Base-by-base conservation (phyloP, 2,113 vertebrate species). In the cattle (Bos taurus) region DNA sequence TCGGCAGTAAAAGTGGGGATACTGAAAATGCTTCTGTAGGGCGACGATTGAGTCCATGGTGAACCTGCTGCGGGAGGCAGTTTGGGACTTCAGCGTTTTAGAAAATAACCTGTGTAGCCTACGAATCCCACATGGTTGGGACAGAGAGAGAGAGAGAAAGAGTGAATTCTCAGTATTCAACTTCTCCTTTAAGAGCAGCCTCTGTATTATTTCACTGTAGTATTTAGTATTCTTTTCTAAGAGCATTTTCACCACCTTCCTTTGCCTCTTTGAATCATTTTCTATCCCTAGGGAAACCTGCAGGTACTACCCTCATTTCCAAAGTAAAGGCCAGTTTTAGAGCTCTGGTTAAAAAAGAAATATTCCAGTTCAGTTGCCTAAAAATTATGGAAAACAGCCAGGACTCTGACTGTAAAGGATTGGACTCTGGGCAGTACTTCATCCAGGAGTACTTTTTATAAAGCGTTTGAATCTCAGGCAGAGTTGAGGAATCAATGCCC, bases 401-500 rank as follows among this genome's bases (percentile, higher is more conserved):
- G 71, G 7, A 7, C 71, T 89, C 80, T 92, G n/a, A 89, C 82
- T 48, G 25, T 82, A 86, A 52, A 86, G 74, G 26, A 74, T 56
- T 23, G 17, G 0, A 0, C 6, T 43, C 46, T 13, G 30, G 80
- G 43, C 25, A 97, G 84, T 46, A 77, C 67, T 6, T 14, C 36
- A 57, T 74, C 67, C 48, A 88, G 91, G 71, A 88, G 74, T 95
- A 56, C 71, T 83, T 92, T 57, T 94, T 57, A 94, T 80, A 87
- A 48, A 96, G 86, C 50, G 9, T 97, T 92, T 60, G 81, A 92
- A 40, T 95, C 74, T 64, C 83, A 91, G 92, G 81, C 92, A 52
- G 11, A n/a, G 86, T 52, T 62, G 89, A 81, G 28, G 21, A 97
- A 28, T 28, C 36, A 25, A 9, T 60, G 80, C 57, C 96, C 92